Evolutionary conservation across 2,113 vertebrate genomes (phyloP).

Genomic region (Caranx melampygus): DNA sequence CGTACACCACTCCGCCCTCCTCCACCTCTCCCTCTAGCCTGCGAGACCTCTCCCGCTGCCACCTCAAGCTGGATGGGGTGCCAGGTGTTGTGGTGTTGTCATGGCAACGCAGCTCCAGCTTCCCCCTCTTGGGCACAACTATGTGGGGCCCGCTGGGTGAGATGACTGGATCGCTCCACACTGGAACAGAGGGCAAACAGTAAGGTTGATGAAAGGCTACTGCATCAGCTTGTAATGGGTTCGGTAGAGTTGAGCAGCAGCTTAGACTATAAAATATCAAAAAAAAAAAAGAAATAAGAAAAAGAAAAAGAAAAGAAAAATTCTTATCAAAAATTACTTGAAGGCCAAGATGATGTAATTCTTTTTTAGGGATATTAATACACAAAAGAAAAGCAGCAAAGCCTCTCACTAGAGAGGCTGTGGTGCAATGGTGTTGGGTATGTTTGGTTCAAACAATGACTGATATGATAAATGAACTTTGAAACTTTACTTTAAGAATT

Average conservation of each 20-base stretch:
- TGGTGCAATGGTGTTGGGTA: neutral
- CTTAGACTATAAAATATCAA: neutral
- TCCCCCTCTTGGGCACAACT: constrained; percentile 76
- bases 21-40: constrained; percentile 76
- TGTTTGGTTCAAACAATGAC: neutral
- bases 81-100: constrained; percentile 62
- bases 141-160: constrained; percentile 75
- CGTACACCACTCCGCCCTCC: constrained; percentile 53
- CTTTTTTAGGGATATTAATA: neutral
- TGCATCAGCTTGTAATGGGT: too few species aligned
- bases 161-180: constrained; percentile 77
- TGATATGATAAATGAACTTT: neutral
- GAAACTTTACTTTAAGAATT: neutral
- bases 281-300: too few species aligned
- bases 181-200: constrained; percentile 63
- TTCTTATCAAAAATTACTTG: neutral
- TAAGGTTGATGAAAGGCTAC: constrained; percentile 2
- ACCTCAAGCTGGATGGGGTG: constrained; percentile 58
- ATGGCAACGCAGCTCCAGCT: constrained; percentile 78
- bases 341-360: too few species aligned
- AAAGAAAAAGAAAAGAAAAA: neutral
- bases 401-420: neutral
- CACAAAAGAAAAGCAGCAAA: neutral
- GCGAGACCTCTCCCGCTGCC: constrained; percentile 78
- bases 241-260: neutral